phyloP scores from a whole-genome alignment of 1,140 invertebrate species.

The Drosophila sp. region DNA sequence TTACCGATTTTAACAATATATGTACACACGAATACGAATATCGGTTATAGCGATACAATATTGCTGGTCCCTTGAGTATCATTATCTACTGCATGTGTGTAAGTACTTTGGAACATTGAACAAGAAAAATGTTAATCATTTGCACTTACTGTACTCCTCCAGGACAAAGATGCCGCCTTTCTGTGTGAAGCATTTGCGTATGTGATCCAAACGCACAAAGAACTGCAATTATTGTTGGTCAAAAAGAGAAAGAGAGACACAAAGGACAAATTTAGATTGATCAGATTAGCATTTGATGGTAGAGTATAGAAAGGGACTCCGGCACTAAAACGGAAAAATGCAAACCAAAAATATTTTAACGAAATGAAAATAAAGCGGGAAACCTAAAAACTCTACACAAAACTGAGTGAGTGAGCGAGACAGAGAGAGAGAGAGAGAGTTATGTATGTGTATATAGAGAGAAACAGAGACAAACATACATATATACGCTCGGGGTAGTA shows the following conservation, averaged over 20 bases:
- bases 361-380: conserved; percentile 27
- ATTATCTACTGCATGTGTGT: too few species aligned
- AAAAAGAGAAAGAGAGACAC: conserved; percentile 17
- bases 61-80: too few species aligned
- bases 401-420: conserved; percentile 20
- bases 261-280: conserved; percentile 16
- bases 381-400: conserved; percentile 27
- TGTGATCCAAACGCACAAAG: conserved; percentile 99
- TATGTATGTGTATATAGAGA: conserved; percentile 18
- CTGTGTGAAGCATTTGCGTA: conserved; percentile 99
- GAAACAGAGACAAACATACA: conserved; percentile 23
- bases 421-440: conserved; percentile 20
- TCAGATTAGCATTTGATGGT: conserved; percentile 19
- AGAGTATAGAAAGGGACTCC: conserved; percentile 22
- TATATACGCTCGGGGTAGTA: conserved; percentile 25
- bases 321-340: conserved; percentile 33
- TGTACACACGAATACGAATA: too few species aligned
- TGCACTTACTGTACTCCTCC: conserved; percentile 97
- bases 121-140: too few species aligned
- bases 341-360: conserved; percentile 33
- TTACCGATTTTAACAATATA: too few species aligned
- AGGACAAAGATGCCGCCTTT: conserved; percentile 99
- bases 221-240: conserved; percentile 91
- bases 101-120: too few species aligned
- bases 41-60: too few species aligned